These are phyloP conservation scores for Nomada fabriciana DNA, from an alignment of 2,888 invertebrate genomes.

Conservation along the genomic window DNA sequence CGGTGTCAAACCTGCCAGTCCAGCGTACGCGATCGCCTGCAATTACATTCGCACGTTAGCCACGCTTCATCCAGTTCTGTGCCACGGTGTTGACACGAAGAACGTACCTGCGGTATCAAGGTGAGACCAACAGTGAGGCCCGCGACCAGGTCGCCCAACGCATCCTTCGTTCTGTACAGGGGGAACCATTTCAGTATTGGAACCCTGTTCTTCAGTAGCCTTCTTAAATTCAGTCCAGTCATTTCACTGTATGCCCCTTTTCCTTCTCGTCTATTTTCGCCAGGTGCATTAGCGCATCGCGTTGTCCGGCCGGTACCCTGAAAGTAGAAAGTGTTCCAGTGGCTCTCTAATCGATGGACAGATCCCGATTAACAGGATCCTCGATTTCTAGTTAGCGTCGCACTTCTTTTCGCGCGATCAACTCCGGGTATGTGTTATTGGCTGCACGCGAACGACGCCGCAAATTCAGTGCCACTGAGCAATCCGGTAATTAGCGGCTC, in stretches of 20 bases:
- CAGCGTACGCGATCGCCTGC: slow-evolving; percentile 80
- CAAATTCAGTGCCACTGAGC: slow-evolving; percentile 1
- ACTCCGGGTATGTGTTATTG: not conserved
- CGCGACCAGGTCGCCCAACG: slow-evolving; percentile 86
- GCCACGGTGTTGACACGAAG: not conserved
- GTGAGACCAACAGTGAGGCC: slow-evolving; percentile 86
- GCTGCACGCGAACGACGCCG: not conserved
- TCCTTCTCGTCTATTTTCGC: no score
- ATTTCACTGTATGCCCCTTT: slow-evolving; percentile 48
- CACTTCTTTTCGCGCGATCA: slow-evolving; percentile 24
- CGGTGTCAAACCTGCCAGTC: slow-evolving; percentile 76
- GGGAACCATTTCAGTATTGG: slow-evolving; percentile 85
- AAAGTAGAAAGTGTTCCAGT: not conserved
- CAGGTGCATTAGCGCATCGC: slow-evolving; percentile 10
- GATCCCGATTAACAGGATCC: not conserved
- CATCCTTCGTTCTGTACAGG: slow-evolving; percentile 82
- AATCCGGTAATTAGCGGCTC: slow-evolving; percentile 20
- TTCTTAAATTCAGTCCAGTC: slow-evolving; percentile 65
- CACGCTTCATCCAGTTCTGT: not conserved
- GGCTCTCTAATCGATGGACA: not conserved
- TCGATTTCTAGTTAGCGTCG: not conserved
- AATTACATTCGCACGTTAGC: slow-evolving; percentile 19
- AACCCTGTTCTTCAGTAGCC: slow-evolving; percentile 69
- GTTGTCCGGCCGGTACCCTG: not conserved
- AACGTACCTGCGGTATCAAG: slow-evolving; percentile 83